phyloP scores from a whole-genome alignment of 2,113 vertebrate species.

The Panurus biarmicus region DNA sequence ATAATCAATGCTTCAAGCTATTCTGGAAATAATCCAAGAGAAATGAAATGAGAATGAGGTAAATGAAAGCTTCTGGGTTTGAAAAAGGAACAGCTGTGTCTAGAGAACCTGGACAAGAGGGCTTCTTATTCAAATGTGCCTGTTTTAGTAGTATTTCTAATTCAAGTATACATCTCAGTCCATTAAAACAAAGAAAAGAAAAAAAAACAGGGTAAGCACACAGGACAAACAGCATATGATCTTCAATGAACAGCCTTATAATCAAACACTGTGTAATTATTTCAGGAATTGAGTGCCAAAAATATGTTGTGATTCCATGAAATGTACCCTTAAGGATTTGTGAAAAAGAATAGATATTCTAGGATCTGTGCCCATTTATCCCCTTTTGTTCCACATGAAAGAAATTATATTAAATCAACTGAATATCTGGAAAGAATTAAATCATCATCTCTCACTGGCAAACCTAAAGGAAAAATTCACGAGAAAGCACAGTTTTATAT shows the following conservation, averaged over 20 bases:
- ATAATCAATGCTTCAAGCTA: conserved; percentile 39
- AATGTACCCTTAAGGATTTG: conserved; percentile 24
- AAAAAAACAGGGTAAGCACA: not conserved
- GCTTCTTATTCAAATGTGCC: conserved; percentile 12
- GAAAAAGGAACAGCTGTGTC: conserved; percentile 55
- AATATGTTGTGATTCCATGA: conserved; percentile 20
- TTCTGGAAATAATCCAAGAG: conserved; percentile 40
- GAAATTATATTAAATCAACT: conserved; percentile 44
- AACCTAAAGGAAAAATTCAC: conserved; percentile 63
- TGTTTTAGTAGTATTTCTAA: conserved; percentile 26
- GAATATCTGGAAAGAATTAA: conserved; percentile 71
- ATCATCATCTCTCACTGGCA: conserved; percentile 61
- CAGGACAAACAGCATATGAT: not conserved
- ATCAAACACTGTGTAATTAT: conserved; percentile 44
- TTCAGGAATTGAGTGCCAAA: conserved; percentile 21
- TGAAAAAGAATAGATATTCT: conserved; percentile 49
- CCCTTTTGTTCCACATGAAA: conserved; percentile 19
- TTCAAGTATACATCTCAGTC: not conserved
- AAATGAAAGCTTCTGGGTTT: conserved; percentile 48
- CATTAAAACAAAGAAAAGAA: conserved; percentile 7
- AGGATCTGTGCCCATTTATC: conserved; percentile 42
- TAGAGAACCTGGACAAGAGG: not conserved
- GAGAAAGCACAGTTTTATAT: conserved; percentile 59
- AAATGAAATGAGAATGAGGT: conserved; percentile 45
- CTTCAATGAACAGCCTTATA: not conserved